phyloP scores from a whole-genome alignment of 2,888 invertebrate genomes.

The Rhagonycha fulva region DNA sequence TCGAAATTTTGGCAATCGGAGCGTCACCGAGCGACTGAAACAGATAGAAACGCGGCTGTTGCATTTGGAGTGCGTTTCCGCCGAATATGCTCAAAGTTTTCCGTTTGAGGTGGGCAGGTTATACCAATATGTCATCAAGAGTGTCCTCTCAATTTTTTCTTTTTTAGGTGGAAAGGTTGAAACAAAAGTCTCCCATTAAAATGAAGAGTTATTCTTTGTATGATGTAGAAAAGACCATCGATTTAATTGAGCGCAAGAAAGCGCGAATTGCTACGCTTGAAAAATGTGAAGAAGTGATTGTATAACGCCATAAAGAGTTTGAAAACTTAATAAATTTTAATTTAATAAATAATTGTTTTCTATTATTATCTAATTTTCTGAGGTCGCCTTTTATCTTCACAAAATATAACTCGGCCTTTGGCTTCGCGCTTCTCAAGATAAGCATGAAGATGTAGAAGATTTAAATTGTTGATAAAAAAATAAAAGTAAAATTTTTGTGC shows the following conservation, averaged over 20 bases:
- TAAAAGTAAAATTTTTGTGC: no score
- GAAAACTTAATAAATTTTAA: no score
- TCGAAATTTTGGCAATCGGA: constrained; percentile 61
- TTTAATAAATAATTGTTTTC: no score
- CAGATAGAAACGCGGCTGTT: constrained; percentile 75
- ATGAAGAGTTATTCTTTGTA: neutral
- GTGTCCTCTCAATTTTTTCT: neutral
- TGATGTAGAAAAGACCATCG: neutral
- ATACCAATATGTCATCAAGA: neutral
- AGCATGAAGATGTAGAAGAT: no score
- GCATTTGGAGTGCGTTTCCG: constrained; percentile 74
- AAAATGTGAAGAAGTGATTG: neutral
- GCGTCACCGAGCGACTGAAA: constrained; percentile 72
- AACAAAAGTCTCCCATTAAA: neutral
- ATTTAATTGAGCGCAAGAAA: neutral
- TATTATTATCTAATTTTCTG: no score
- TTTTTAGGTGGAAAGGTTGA: neutral
- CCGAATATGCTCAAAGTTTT: constrained; percentile 75
- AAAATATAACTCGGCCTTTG: no score
- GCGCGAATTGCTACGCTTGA: neutral
- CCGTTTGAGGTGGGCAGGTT: constrained; percentile 4
- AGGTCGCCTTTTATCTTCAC: no score
- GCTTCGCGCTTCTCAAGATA: no score
- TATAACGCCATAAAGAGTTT: neutral
- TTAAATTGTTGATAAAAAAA: no score